Evolutionary conservation across 2,888 invertebrate species (phyloP).

Genomic region (Apamea sordens): DNA sequence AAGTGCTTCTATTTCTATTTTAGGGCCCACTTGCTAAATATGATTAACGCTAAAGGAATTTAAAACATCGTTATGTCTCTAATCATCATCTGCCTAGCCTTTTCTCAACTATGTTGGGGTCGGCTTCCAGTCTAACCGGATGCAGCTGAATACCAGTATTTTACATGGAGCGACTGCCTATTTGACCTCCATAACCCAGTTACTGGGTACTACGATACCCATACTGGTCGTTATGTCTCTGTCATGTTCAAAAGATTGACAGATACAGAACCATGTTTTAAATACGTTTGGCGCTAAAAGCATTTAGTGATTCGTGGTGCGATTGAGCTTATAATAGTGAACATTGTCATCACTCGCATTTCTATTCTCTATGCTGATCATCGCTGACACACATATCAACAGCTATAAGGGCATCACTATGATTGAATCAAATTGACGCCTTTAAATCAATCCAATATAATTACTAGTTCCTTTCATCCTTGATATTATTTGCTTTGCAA

Average conservation of each 20-base stretch:
- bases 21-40: neutral
- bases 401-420: neutral
- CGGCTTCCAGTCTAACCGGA: too few relatives aligned
- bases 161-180: too few relatives aligned
- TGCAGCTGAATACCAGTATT: too few relatives aligned
- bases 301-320: neutral
- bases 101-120: too few relatives aligned
- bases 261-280: neutral
- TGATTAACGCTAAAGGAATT: neutral
- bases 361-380: neutral
- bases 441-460: neutral
- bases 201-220: too few relatives aligned
- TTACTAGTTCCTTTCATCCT: neutral
- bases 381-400: neutral
- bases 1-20: neutral
- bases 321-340: neutral
- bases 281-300: neutral
- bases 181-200: too few relatives aligned
- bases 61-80: neutral
- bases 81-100: too few relatives aligned
- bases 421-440: neutral
- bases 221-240: too few relatives aligned
- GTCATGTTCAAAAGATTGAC: neutral
- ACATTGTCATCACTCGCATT: neutral
- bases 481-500: conserved; percentile 4